Base-by-base conservation (phyloP, 2,113 vertebrate genomes). In the Phoenicopterus ruber region DNA sequence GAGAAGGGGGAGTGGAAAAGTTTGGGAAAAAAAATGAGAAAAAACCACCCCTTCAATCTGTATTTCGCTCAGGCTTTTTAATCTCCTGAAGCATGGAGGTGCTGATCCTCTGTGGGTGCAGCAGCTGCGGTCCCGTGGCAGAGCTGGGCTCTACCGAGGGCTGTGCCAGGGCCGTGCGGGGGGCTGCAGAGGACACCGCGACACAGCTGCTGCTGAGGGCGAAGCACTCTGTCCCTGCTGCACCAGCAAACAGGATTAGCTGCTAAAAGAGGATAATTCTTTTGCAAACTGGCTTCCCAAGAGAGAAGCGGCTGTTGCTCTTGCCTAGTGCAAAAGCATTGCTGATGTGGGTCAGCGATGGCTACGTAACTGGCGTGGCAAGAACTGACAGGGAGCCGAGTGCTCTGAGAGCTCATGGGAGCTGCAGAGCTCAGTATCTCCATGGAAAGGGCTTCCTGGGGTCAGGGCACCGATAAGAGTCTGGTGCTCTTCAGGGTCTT, bases 21-120 rank as follows among this genome's bases (percentile, higher is more conserved):
- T 29, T 36, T 5, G 7, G 17, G 2, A 17, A 10, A 38, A 36
- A 49, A 44, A 7, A 24, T 1, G 3, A 16, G 4, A 9, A 42
- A 36, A 7, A 1, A 0, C 0, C 28, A 52, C 1, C 6, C 18
- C 12, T 71, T 73, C 1, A 3, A 13, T 70, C 14, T 58, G 19
- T 34, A 0, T 82, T 46, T 74, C 2, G 1, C 36, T 57, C 5
- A 22, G 54, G 29, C 13, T 61, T 84, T 93, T 97, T 14, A 52
- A 22, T 46, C 7, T 81, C 12, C 42, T 1, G 25, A 34, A 83
- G 62, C 21, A 7, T 4, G 2, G 57, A 72, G 62, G 62, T 50
- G 65, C 82, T 59, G 72, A 59, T 69, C 9, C 54, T 50, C 46
- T 28, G 5, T 40, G 21, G 4, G 76, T 3, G 46, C 32, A 2